These are phyloP conservation scores for Jordanella pulchra DNA, from an alignment of 2,797 vertebrate genomes.

Conservation along the genomic window DNA sequence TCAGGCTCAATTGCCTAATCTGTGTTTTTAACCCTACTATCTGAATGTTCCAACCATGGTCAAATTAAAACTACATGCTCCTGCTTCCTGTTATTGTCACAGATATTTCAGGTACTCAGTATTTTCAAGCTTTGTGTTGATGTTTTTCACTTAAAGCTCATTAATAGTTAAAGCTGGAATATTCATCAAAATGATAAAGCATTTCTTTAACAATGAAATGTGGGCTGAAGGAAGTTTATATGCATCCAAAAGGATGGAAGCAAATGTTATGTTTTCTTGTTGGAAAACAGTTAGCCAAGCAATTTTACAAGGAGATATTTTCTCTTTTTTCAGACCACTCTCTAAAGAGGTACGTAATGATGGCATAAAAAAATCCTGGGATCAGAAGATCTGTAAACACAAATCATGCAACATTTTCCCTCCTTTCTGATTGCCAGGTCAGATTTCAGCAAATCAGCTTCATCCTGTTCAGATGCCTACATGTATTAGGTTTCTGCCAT, in stretches of 20 bases:
- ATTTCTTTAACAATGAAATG: background rate
- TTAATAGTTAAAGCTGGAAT: background rate
- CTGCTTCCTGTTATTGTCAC: background rate
- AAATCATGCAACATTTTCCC: background rate
- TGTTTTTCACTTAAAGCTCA: background rate
- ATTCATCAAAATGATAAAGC: background rate
- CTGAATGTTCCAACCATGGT: background rate
- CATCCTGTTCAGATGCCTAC: background rate
- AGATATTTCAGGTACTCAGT: too few species aligned
- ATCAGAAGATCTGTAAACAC: background rate
- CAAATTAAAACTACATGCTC: background rate
- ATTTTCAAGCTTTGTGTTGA: background rate
- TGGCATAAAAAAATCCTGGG: background rate
- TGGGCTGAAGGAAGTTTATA: background rate
- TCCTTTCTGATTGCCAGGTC: background rate
- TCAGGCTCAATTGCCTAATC: background rate
- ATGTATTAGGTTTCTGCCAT: background rate
- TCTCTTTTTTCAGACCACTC: background rate
- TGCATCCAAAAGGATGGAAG: too few species aligned
- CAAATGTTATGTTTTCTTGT: too few species aligned
- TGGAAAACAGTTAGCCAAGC: too few species aligned
- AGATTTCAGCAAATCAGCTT: background rate
- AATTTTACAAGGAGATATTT: too few species aligned
- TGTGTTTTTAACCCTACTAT: background rate
- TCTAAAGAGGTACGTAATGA: background rate